These are phyloP conservation scores for Chrysopilus asiliformis DNA, from an alignment of 2,888 invertebrate genomes.

Conservation along the genomic window DNA sequence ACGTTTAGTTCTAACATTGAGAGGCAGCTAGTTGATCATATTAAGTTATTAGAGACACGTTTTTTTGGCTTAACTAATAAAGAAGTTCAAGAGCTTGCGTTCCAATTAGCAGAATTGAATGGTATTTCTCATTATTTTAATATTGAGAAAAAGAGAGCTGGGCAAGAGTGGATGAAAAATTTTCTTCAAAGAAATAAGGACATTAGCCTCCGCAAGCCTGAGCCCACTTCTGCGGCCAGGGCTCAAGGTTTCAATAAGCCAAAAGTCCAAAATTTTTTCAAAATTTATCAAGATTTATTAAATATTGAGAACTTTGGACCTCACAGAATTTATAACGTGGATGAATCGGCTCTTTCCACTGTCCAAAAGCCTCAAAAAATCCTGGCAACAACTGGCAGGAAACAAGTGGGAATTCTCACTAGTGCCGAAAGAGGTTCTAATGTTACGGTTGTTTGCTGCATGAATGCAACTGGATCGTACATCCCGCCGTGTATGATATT, in stretches of 20 bases:
- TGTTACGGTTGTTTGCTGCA: conserved; percentile 25
- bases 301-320: neutral
- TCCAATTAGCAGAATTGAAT: neutral
- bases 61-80: neutral
- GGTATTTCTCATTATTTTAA: neutral
- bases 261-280: conserved; percentile 15
- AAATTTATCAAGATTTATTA: conserved; percentile 1
- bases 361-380: conserved; percentile 29
- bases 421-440: conserved; percentile 29
- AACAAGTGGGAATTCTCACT: conserved; percentile 29
- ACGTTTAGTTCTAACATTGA: too few relatives aligned
- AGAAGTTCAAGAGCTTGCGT: neutral
- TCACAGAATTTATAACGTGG: conserved; percentile 26
- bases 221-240: too few relatives aligned
- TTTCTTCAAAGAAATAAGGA: neutral
- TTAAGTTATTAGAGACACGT: neutral
- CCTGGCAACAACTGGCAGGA: conserved; percentile 26
- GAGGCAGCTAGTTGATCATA: neutral
- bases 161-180: neutral
- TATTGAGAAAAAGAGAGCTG: neutral
- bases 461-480: conserved; percentile 18
- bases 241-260: too few relatives aligned
- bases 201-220: neutral
- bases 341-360: conserved; percentile 32
- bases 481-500: conserved; percentile 27